Evolutionary conservation across 2,797 vertebrate genomes (phyloP).

Genomic region (Danio jaintianensis): DNA sequence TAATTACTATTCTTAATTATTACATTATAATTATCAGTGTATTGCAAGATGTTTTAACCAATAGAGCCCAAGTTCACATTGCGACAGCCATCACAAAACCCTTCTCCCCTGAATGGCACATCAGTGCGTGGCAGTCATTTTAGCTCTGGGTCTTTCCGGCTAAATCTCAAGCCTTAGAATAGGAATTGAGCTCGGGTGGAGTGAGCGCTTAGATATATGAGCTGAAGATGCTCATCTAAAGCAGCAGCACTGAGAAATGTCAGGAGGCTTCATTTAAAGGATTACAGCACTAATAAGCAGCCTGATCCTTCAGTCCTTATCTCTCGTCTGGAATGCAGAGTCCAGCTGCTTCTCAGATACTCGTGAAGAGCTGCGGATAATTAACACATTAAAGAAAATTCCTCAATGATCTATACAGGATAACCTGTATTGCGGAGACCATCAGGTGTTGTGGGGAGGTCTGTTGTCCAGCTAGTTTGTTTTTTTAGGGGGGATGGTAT

Average conservation of each 20-base stretch:
- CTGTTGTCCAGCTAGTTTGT: slow-evolving; percentile 5
- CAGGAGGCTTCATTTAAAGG: slow-evolving; percentile 69
- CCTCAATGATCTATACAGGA: slow-evolving; percentile 53
- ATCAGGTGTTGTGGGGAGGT: slow-evolving; percentile 55
- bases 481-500: too few species aligned
- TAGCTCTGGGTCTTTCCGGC: neutral
- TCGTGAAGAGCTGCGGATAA: slow-evolving; percentile 66
- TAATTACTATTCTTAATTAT: neutral
- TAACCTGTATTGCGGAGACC: slow-evolving; percentile 47
- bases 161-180: slow-evolving; percentile 45
- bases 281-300: slow-evolving; percentile 74
- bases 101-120: slow-evolving; percentile 27
- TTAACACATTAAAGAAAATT: slow-evolving; percentile 68
- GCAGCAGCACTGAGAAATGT: slow-evolving; percentile 58
- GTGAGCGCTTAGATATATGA: slow-evolving; percentile 63
- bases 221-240: slow-evolving; percentile 57
- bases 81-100: neutral
- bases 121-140: slow-evolving; percentile 26
- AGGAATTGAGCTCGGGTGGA: slow-evolving; percentile 33
- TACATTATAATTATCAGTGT: neutral
- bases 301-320: slow-evolving; percentile 67
- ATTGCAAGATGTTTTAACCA: neutral
- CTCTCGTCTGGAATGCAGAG: slow-evolving; percentile 66
- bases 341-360: slow-evolving; percentile 65
- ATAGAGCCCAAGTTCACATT: neutral